Evolutionary conservation across 1,140 invertebrate genomes (phyloP).

Genomic region (Drosophila eugracilis): DNA sequence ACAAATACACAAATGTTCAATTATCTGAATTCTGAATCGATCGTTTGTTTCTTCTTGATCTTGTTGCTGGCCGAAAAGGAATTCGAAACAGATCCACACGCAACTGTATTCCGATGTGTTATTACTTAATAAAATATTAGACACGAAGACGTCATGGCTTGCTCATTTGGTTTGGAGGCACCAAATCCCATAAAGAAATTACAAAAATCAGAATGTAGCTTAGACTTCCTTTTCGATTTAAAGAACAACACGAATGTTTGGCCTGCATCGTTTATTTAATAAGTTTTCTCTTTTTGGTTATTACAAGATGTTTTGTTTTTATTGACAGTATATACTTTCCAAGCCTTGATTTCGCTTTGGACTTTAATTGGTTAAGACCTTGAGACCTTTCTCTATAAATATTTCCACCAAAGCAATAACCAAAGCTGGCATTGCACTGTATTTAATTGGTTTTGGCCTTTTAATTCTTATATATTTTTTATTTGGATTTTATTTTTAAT

Average conservation of each 20-base stretch:
- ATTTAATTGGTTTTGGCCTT: conserved; percentile 3
- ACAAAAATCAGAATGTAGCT: too few species aligned
- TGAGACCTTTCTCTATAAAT: too few species aligned
- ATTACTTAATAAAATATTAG: conserved; percentile 41
- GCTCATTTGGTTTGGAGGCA: conserved; percentile 2
- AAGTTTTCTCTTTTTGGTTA: conserved; percentile 18
- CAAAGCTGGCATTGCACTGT: neutral
- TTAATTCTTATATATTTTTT: neutral
- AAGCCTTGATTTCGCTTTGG: neutral
- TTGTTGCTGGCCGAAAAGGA: conserved; percentile 8
- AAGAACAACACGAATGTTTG: conserved; percentile 4
- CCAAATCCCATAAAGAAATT: too few species aligned
- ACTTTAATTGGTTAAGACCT: neutral
- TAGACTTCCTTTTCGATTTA: neutral
- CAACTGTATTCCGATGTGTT: conserved; percentile 43
- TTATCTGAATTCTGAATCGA: conserved; percentile 34
- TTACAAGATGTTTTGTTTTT: conserved; percentile 24
- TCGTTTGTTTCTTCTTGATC: conserved; percentile 50
- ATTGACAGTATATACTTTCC: conserved; percentile 1
- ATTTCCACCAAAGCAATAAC: too few species aligned
- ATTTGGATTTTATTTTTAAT: conserved; percentile 18
- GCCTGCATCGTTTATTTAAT: conserved; percentile 46
- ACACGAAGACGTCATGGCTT: conserved; percentile 8
- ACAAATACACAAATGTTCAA: conserved; percentile 63
- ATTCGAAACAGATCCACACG: conserved; percentile 9